Percentiles rank a stretch among this genome's conserved stretches.
These are phyloP conservation scores for Eilema depressum DNA, from an alignment of 2,888 invertebrate species.

Conservation along the genomic window DNA sequence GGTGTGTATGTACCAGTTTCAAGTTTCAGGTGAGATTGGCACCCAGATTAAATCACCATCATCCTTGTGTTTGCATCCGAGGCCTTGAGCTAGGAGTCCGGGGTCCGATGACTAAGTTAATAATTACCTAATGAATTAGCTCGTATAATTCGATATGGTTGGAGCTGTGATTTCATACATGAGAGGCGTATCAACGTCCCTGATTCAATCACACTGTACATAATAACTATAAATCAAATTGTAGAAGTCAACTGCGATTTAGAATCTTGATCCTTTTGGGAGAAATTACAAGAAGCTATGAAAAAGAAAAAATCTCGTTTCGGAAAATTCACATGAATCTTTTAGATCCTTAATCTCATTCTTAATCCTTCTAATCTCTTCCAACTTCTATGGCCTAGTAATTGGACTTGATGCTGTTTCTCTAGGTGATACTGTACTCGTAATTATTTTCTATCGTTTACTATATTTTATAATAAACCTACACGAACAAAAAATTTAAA, in stretches of 20 bases:
- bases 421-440: too few relatives aligned
- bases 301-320: neutral
- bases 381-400: too few relatives aligned
- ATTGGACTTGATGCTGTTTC: too few relatives aligned
- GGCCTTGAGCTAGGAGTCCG: too few relatives aligned
- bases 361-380: too few relatives aligned
- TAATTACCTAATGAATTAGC: conserved; percentile 16
- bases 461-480: neutral
- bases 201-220: conserved; percentile 71
- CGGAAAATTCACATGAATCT: too few relatives aligned
- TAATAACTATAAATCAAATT: conserved; percentile 77
- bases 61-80: too few relatives aligned
- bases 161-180: conserved; percentile 55
- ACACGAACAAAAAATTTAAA: neutral
- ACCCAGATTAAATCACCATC: too few relatives aligned
- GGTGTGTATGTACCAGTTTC: too few relatives aligned
- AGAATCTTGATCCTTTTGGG: conserved; percentile 59
- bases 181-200: conserved; percentile 65
- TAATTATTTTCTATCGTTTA: too few relatives aligned
- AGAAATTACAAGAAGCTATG: neutral
- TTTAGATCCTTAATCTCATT: too few relatives aligned
- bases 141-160: conserved; percentile 26
- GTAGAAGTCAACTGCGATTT: conserved; percentile 37
- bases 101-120: conserved; percentile 1
- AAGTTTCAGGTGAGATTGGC: too few relatives aligned